Conservation (phyloP, 1,140 invertebrate genomes). For the Zophobas morio region DNA sequence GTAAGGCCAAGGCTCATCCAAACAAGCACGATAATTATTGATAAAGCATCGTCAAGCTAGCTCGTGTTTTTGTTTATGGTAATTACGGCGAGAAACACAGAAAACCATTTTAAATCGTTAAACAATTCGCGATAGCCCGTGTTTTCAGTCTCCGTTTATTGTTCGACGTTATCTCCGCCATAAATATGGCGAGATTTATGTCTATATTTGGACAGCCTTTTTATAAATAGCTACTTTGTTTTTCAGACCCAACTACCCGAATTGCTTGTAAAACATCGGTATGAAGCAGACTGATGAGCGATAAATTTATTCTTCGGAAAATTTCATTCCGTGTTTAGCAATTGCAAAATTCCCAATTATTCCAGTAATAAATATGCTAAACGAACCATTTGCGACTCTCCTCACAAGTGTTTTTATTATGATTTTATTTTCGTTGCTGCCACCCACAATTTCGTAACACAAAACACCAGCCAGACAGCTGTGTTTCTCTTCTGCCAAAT, state of each 20-base stretch:
- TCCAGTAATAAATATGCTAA: constrained; percentile 9
- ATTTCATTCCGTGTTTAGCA: constrained; percentile 8
- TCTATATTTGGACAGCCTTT: constrained; percentile 37
- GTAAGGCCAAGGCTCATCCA: constrained; percentile 18
- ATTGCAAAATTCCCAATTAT: constrained; percentile 28
- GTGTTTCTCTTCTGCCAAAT: neutral
- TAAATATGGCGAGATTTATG: constrained; percentile 39
- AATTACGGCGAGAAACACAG: constrained; percentile 1
- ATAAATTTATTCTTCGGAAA: constrained; percentile 39
- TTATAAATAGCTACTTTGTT: constrained; percentile 40
- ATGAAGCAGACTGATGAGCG: constrained; percentile 14
- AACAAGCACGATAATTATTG: constrained; percentile 28
- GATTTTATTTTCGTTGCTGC: neutral
- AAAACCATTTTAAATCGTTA: constrained; percentile 5
- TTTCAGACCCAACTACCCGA: neutral
- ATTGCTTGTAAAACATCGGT: constrained; percentile 16
- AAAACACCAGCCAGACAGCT: neutral
- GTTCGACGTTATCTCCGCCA: constrained; percentile 34
- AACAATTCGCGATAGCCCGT: constrained; percentile 6
- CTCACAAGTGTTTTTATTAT: constrained; percentile 6
- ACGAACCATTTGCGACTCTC: neutral
- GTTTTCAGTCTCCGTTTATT: constrained; percentile 15
- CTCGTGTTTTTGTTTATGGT: constrained; percentile 1
- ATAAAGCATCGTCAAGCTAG: neutral
- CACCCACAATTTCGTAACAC: neutral